These are phyloP conservation scores for Cremastobaeus sp. DNA, from an alignment of 2,888 invertebrate genomes.

Conservation along the genomic window DNA sequence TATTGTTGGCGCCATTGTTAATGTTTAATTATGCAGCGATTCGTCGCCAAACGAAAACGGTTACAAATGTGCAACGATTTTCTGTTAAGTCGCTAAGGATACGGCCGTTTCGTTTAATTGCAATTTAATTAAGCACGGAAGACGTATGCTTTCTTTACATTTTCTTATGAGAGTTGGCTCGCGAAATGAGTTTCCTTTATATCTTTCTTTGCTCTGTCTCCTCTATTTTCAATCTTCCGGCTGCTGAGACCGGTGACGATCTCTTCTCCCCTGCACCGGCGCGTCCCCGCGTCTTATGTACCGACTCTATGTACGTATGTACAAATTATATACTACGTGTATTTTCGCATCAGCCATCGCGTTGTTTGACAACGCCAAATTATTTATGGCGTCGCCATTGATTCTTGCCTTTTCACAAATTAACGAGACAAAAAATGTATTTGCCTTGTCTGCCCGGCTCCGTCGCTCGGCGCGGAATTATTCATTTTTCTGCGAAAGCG, in stretches of 20 bases:
- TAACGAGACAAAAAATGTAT: slow-evolving; percentile 17
- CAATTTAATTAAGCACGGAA: slow-evolving; percentile 65
- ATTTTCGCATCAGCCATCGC: slow-evolving; percentile 26
- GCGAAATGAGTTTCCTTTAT: slow-evolving; percentile 54
- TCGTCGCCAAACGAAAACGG: slow-evolving; percentile 14
- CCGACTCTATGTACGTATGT: neutral
- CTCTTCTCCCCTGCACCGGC: slow-evolving; percentile 15
- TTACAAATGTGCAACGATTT: slow-evolving; percentile 6
- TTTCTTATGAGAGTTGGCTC: slow-evolving; percentile 43
- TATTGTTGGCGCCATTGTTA: slow-evolving; percentile 17
- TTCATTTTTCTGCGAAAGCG: neutral
- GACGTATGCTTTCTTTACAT: slow-evolving; percentile 58
- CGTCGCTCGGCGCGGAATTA: neutral
- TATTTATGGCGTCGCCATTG: slow-evolving; percentile 21
- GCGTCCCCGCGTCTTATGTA: slow-evolving; percentile 15
- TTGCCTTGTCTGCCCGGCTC: too few relatives aligned
- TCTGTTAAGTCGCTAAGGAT: slow-evolving; percentile 26
- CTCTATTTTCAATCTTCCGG: slow-evolving; percentile 46
- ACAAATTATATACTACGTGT: slow-evolving; percentile 27
- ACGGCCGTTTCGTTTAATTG: slow-evolving; percentile 64
- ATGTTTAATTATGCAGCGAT: slow-evolving; percentile 32
- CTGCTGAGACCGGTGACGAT: slow-evolving; percentile 36
- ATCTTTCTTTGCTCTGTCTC: slow-evolving; percentile 36
- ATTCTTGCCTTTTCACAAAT: slow-evolving; percentile 16
- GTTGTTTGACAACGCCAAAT: slow-evolving; percentile 29